phyloP scores from a whole-genome alignment of 2,113 vertebrate species.

The Mystacornis crossleyi region DNA sequence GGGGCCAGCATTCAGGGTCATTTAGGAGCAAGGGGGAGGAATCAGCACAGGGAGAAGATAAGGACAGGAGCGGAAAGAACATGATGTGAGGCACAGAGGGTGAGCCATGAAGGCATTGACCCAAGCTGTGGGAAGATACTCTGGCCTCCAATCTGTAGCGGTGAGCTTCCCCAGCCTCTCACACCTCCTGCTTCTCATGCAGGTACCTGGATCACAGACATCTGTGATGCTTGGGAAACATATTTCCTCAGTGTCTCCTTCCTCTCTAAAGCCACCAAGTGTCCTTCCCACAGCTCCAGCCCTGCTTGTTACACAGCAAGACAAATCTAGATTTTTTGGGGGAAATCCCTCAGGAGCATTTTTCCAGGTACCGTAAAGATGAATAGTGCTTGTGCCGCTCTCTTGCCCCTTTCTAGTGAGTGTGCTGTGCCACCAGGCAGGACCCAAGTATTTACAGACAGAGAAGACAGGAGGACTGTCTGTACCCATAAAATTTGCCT shows the following conservation, averaged over 20 bases:
- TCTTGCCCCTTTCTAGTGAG: background rate
- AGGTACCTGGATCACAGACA: fast-evolving
- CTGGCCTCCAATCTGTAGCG: fast-evolving
- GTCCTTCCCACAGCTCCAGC: background rate
- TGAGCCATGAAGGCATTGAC: background rate
- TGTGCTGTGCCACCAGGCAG: background rate
- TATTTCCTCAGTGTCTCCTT: background rate
- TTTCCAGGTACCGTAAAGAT: background rate
- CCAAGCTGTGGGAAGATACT: background rate
- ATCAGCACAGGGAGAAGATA: background rate
- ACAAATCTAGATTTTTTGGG: background rate
- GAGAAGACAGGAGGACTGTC: background rate
- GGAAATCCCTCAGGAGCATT: background rate
- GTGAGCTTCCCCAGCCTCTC: background rate
- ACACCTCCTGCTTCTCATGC: fast-evolving
- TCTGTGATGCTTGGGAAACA: fast-evolving
- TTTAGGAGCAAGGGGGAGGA: background rate
- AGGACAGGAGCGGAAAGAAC: background rate
- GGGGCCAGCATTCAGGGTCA: background rate
- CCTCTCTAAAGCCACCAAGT: background rate
- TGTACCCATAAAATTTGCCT: background rate
- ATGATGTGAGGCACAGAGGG: background rate
- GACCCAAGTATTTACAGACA: background rate
- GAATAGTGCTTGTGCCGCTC: background rate
- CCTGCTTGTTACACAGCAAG: background rate